Percentiles rank a stretch among this genome's conserved stretches.
phyloP scores from a whole-genome alignment of 1,140 invertebrate genomes.

The Papilio helenus region DNA sequence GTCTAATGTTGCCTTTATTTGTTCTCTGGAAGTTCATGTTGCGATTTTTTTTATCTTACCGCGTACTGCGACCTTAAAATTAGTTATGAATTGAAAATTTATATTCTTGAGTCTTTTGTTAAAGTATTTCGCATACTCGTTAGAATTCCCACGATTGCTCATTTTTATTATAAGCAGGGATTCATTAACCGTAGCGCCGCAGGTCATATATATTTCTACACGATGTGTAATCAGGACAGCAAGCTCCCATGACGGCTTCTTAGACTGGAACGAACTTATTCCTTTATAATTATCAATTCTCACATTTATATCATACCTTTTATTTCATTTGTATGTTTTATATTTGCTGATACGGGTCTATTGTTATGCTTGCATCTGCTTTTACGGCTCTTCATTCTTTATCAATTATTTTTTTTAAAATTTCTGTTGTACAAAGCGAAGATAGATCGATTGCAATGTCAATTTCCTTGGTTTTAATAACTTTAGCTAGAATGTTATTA shows the following conservation, averaged over 20 bases:
- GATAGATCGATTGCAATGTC: not conserved
- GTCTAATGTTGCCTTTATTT: too few relatives aligned
- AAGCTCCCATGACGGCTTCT: conserved; percentile 74
- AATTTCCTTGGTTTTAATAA: not conserved
- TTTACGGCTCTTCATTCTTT: too few relatives aligned
- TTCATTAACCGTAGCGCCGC: conserved; percentile 55
- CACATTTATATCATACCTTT: conserved; percentile 15
- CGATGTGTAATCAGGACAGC: conserved; percentile 59
- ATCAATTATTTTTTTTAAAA: too few relatives aligned
- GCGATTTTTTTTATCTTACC: not conserved
- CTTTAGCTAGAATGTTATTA: not conserved
- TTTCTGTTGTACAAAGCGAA: not conserved
- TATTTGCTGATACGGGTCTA: not conserved
- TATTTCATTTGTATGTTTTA: not conserved
- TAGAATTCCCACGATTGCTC: conserved; percentile 51
- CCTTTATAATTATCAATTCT: conserved; percentile 39
- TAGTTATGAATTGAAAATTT: conserved; percentile 4
- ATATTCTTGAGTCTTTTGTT: not conserved
- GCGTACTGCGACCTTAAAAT: conserved; percentile 12
- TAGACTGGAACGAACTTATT: conserved; percentile 65
- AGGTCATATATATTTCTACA: conserved; percentile 45
- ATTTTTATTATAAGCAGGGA: conserved; percentile 48
- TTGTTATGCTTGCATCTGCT: not conserved
- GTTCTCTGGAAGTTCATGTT: not conserved
- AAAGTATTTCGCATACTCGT: not conserved